phyloP scores from a whole-genome alignment of 2,888 invertebrate genomes.

The Polydrusus pterygomalis region DNA sequence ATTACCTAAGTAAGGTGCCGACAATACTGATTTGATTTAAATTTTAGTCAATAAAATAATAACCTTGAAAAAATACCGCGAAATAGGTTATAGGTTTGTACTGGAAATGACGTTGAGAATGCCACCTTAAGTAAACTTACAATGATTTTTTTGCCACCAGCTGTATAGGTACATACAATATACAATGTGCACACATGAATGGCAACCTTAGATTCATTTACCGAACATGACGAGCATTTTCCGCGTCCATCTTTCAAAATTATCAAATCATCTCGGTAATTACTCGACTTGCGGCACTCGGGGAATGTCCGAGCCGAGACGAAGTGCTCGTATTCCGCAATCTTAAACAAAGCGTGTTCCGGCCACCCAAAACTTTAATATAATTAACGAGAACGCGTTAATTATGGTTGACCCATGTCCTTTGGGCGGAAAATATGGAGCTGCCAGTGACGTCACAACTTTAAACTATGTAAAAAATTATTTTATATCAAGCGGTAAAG shows the following conservation, averaged over 20 bases:
- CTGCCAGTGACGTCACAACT: conserved; percentile 19
- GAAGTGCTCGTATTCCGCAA: conserved; percentile 49
- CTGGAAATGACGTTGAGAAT: too few relatives aligned
- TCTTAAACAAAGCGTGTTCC: conserved; percentile 60
- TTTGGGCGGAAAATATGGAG: conserved; percentile 9
- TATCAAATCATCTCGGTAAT: conserved; percentile 56
- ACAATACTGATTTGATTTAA: too few relatives aligned
- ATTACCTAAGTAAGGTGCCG: too few relatives aligned
- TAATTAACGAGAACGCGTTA: conserved; percentile 65
- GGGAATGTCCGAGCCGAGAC: conserved; percentile 42
- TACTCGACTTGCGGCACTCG: conserved; percentile 55
- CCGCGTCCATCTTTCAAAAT: conserved; percentile 53
- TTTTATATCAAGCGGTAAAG: too few relatives aligned
- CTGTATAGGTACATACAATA: too few relatives aligned
- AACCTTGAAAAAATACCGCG: too few relatives aligned
- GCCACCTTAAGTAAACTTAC: too few relatives aligned
- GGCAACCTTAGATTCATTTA: conserved; percentile 22
- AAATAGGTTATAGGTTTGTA: too few relatives aligned
- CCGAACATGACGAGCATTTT: conserved; percentile 43
- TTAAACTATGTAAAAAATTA: neutral
- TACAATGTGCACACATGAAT: too few relatives aligned
- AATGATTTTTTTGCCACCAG: too few relatives aligned
- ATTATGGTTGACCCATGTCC: conserved; percentile 63
- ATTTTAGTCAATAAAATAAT: too few relatives aligned
- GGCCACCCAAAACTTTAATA: conserved; percentile 59